Conservation (phyloP, 2,797 vertebrate genomes). For the Myotis findleyi region DNA sequence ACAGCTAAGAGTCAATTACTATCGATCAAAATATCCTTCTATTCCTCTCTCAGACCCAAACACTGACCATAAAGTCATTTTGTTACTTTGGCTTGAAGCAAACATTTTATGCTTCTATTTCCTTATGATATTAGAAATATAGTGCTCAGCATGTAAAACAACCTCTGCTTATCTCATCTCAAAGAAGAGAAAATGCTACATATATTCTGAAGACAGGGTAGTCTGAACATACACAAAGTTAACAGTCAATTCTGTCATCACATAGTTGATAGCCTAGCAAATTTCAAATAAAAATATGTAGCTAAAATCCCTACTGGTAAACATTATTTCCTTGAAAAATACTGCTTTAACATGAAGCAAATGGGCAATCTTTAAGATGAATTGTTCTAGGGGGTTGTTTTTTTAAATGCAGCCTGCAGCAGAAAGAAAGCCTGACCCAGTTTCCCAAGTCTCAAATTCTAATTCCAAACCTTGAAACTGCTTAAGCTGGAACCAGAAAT, state of each 20-base stretch:
- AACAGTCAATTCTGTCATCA: background rate
- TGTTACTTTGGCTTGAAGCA: constrained; percentile 85
- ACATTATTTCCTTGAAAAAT: constrained; percentile 25
- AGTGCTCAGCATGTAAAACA: constrained; percentile 74
- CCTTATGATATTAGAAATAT: constrained; percentile 66
- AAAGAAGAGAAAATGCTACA: background rate
- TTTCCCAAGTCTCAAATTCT: background rate
- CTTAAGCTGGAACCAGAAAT: background rate
- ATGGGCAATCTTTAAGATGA: constrained; percentile 11
- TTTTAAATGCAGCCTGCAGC: background rate
- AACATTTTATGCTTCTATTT: constrained; percentile 78
- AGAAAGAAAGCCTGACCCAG: constrained; percentile 54
- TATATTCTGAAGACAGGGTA: background rate
- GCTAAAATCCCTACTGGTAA: constrained; percentile 39
- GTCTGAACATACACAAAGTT: background rate
- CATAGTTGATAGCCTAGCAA: background rate
- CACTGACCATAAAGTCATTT: constrained; percentile 83
- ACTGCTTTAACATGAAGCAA: constrained; percentile 44
- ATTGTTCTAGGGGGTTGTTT: background rate
- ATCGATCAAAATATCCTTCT: constrained; percentile 89
- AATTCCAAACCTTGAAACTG: background rate
- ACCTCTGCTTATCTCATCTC: constrained; percentile 68
- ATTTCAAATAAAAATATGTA: constrained; percentile 41
- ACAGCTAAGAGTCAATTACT: constrained; percentile 89
- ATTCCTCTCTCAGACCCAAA: constrained; percentile 87